phyloP scores from a whole-genome alignment of 23 tunicate species.

The Trididemnum nubilum region DNA sequence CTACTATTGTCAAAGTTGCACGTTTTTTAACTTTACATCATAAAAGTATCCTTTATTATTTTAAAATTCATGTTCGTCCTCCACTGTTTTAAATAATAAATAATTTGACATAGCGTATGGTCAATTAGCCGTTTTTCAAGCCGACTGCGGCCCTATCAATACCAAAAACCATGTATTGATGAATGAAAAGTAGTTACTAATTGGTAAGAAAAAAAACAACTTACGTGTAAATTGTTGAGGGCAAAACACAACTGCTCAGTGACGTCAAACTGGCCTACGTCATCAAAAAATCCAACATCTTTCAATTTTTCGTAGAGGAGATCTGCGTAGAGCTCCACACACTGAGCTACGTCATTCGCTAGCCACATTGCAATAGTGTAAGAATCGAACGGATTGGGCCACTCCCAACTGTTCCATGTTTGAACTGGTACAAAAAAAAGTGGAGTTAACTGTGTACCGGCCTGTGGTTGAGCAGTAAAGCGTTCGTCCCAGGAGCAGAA shows the following conservation, averaged over 20 bases:
- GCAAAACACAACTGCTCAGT: constrained; percentile 80
- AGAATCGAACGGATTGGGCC: constrained; percentile 73
- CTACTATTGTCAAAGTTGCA: no score
- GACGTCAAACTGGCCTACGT: constrained; percentile 86
- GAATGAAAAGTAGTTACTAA: no score
- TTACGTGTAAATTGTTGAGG: constrained; percentile 67
- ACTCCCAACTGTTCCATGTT: constrained; percentile 51
- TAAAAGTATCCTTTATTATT: no score
- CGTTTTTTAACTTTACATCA: no score
- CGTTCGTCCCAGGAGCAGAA: no score
- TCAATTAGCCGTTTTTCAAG: no score
- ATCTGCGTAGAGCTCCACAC: constrained; percentile 59
- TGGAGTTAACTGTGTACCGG: not conserved
- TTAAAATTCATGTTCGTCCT: no score
- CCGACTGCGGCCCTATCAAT: no score
- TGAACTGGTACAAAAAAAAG: constrained; percentile 40
- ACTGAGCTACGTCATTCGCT: constrained; percentile 55
- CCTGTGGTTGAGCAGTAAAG: not conserved
- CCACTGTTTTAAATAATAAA: no score
- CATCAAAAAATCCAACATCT: constrained; percentile 72
- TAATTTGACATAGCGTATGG: no score
- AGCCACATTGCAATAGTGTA: constrained; percentile 64
- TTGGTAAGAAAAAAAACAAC: not conserved
- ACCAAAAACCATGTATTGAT: no score
- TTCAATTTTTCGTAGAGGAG: constrained; percentile 56